Evolutionary conservation across 2,113 vertebrate genomes (phyloP).

Genomic region (Dipodomys merriami): DNA sequence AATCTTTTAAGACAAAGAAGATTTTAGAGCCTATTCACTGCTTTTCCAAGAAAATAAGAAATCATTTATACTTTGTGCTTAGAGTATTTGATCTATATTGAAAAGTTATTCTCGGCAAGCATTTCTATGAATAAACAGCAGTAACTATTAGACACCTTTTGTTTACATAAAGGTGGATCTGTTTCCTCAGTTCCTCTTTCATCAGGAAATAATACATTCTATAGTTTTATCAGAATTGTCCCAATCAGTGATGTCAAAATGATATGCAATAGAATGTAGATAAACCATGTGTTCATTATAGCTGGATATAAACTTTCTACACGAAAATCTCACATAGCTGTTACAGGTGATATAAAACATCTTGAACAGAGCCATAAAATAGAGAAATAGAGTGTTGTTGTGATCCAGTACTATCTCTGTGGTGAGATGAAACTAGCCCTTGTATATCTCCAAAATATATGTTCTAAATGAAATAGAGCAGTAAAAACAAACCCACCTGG

Average conservation of each 20-base stretch:
- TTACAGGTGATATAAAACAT: not conserved
- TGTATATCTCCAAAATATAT: slow-evolving; percentile 11
- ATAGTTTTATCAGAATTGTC: not conserved
- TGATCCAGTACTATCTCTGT: not conserved
- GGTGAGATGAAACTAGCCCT: not conserved
- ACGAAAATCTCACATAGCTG: not conserved
- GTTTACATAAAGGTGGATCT: not conserved
- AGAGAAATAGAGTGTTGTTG: not conserved
- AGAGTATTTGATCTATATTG: not conserved
- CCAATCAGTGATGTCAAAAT: not conserved
- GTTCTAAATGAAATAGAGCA: not conserved
- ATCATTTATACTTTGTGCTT: not conserved
- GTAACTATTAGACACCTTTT: not conserved
- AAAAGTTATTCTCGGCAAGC: not conserved
- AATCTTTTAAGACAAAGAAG: not conserved
- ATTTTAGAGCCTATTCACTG: too few relatives aligned
- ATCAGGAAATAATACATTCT: not conserved
- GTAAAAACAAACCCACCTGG: slow-evolving; percentile 84
- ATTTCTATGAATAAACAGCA: not conserved
- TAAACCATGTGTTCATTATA: not conserved
- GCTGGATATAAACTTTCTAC: not conserved
- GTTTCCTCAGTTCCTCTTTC: not conserved
- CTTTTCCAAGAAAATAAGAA: not conserved
- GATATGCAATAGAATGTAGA: not conserved
- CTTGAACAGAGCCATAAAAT: not conserved